These are phyloP conservation scores for Trichonephila clavata DNA, from an alignment of 1,140 invertebrate genomes.

Conservation along the genomic window DNA sequence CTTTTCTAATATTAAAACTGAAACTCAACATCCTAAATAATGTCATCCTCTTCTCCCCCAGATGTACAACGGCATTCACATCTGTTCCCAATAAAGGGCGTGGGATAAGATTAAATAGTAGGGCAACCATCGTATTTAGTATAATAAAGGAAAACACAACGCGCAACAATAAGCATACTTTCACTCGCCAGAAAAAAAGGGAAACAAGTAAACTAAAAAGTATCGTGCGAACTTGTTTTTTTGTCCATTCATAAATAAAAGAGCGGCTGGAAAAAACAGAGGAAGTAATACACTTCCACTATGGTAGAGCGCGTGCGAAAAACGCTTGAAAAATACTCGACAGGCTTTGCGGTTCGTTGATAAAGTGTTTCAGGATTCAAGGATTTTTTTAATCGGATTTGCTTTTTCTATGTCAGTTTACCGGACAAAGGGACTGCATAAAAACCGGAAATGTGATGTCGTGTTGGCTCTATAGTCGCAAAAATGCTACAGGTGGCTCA, in stretches of 20 bases:
- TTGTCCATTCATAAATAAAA: background rate
- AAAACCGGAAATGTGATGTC: constrained; percentile 29
- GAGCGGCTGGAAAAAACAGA: background rate
- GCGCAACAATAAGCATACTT: constrained; percentile 38
- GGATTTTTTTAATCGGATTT: constrained; percentile 62
- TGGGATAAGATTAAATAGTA: background rate
- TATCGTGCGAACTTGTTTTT: constrained; percentile 55
- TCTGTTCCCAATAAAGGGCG: background rate
- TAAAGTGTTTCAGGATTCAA: constrained; percentile 68
- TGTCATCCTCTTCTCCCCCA: too few relatives aligned
- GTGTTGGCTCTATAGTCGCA: background rate
- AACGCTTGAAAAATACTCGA: constrained; percentile 40
- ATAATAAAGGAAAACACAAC: constrained; percentile 11
- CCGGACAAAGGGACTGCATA: constrained; percentile 42
- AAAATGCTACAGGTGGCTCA: constrained; percentile 35
- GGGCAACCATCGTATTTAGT: constrained; percentile 54
- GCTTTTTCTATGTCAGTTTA: constrained; percentile 4
- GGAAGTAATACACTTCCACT: constrained; percentile 45
- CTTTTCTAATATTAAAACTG: background rate
- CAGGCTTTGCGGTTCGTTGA: constrained; percentile 65
- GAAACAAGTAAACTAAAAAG: constrained; percentile 29
- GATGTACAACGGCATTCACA: background rate
- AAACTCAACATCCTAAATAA: background rate
- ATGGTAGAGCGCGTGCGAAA: constrained; percentile 54
- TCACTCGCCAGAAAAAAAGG: constrained; percentile 46